A percentile compares a stretch with the other conserved stretches of the same genome.
These are phyloP conservation scores for Leptura quadrifasciata DNA, from an alignment of 2,888 invertebrate species.

Conservation along the genomic window DNA sequence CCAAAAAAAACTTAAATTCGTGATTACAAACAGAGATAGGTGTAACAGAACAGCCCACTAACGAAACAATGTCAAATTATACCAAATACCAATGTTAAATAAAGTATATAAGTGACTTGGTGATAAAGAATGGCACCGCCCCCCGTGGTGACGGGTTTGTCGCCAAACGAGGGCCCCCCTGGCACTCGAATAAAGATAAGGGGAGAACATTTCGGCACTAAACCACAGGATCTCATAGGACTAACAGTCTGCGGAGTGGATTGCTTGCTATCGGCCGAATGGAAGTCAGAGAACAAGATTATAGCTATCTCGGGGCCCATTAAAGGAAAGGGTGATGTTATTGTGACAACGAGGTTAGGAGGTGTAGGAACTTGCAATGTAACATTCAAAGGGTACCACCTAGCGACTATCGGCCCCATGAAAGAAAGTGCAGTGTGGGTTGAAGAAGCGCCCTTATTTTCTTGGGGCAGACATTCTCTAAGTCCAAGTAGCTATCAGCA, in stretches of 20 bases:
- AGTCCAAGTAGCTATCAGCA: slow-evolving; percentile 91
- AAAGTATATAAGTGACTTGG: background rate
- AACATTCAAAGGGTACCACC: slow-evolving; percentile 81
- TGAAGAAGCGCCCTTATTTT: slow-evolving; percentile 92
- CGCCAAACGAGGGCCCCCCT: slow-evolving; percentile 98
- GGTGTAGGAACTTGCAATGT: slow-evolving; percentile 93
- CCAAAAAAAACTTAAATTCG: slow-evolving; percentile 19
- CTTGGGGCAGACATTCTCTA: slow-evolving; percentile 90
- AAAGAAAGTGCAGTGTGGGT: slow-evolving; percentile 99
- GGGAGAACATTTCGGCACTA: slow-evolving; percentile 95
- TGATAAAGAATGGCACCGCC: slow-evolving; percentile 80
- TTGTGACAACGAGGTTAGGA: slow-evolving; percentile 90
- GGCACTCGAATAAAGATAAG: slow-evolving; percentile 96
- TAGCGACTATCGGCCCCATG: slow-evolving; percentile 84
- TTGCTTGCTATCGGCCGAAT: slow-evolving; percentile 95
- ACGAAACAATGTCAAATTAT: background rate
- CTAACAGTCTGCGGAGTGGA: slow-evolving; percentile 97
- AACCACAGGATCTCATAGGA: slow-evolving; percentile 90
- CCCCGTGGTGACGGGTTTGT: slow-evolving; percentile 96
- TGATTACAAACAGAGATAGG: background rate
- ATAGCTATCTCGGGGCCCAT: slow-evolving; percentile 95
- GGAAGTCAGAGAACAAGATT: slow-evolving; percentile 98
- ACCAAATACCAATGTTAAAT: background rate
- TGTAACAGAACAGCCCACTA: background rate
- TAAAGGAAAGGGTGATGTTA: slow-evolving; percentile 93